Evolutionary conservation across 1,140 invertebrate species (phyloP), one percentile per base, ranked within the genome.

Genomic region (Neuroterus valhalla): DNA sequence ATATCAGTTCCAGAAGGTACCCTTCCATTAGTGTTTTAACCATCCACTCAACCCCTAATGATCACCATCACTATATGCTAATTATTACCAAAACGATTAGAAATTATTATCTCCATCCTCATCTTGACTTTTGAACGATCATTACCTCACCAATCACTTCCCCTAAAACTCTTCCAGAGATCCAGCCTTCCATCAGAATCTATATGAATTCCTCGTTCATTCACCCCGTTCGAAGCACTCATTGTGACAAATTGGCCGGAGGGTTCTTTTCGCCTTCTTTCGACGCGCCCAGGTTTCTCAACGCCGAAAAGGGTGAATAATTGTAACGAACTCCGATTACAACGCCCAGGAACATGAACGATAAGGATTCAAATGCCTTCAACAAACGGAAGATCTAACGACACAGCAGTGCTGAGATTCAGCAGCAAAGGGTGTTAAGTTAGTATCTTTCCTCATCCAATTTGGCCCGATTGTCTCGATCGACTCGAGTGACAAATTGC

Each of bases 311-410:
- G 55, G 55, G 55, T 62, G 26, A 26, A 62, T 62, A 62, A 62
- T 62, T 62, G 55, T 62, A 62, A 62, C 55, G 55, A 62, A 23
- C 55, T 23, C 55, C 55, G 55, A 62, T 62, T 62, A 62, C 55
- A 62, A 62, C 26, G 26, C 55, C 55, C 55, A 62, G 55, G 55
- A 62, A 62, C 55, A 62, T 26, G 23, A 31, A 38, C 55, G 55
- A 62, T 62, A 62, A 62, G 55, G 31, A 62, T 62, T 62, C 14
- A 62, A 62, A 62, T 62, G 55, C 15, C 55, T 62, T 5, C 55
- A 62, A 62, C 55, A 62, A 62, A 62, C 21, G 52, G 52, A 55
- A 55, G 52, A 55, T 55, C 21, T 23, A 14, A 55, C 14, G 31
- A 55, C 23, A 21, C 55, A 23, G 31, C 21, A 62, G 31, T 62